These are phyloP conservation scores for Nyctibius grandis DNA, from an alignment of 2,797 vertebrate genomes.

Conservation along the genomic window DNA sequence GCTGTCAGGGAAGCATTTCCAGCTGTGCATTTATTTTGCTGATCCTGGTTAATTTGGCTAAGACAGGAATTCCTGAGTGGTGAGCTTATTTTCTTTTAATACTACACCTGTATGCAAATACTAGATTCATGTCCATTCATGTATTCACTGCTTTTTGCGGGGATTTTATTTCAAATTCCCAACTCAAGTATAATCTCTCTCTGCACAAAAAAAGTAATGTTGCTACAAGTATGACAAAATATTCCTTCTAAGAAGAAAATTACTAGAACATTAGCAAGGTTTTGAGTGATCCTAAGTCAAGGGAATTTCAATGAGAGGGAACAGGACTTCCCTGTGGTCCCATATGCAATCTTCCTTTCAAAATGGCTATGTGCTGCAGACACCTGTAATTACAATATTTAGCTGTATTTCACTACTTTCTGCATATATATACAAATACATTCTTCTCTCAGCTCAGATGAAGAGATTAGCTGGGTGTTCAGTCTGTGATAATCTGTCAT, in stretches of 20 bases:
- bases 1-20: slow-evolving; percentile 45
- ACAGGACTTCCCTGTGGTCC: not conserved
- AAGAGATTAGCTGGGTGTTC: not conserved
- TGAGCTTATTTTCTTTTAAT: slow-evolving; percentile 36
- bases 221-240: not conserved
- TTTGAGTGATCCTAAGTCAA: not conserved
- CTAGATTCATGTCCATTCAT: slow-evolving; percentile 25
- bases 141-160: not conserved
- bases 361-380: not conserved
- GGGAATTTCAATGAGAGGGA: not conserved
- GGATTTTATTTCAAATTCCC: not conserved
- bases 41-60: slow-evolving; percentile 47
- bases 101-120: slow-evolving; percentile 57
- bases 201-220: not conserved
- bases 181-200: not conserved
- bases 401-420: not conserved
- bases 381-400: not conserved
- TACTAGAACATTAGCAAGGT: not conserved
- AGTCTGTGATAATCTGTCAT: not conserved
- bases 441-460: not conserved
- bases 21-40: slow-evolving; percentile 16
- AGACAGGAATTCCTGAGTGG: slow-evolving; percentile 37
- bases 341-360: not conserved
- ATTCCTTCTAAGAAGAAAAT: not conserved
- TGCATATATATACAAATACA: not conserved